Conservation (phyloP, 2,113 vertebrate genomes). For the Tragelaphus scriptus region DNA sequence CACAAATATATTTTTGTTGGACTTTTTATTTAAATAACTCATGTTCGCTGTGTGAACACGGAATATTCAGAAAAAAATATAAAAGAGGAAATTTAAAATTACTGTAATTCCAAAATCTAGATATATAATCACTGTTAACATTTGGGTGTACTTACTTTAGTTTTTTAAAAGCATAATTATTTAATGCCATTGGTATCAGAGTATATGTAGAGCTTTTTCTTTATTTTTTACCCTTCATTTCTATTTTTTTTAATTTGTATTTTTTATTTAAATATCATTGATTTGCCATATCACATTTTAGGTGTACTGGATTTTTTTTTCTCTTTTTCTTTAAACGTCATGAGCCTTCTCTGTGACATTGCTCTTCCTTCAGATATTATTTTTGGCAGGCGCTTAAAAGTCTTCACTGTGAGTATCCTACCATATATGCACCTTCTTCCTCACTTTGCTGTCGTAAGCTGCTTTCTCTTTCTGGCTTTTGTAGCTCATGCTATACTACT, state of each 20-base stretch:
- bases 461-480: not conserved
- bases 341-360: not conserved
- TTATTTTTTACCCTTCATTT: not conserved
- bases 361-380: not conserved
- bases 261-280: not conserved
- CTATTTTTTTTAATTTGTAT: not conserved
- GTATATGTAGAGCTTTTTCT: not conserved
- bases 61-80: not conserved
- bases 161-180: not conserved
- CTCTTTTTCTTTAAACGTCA: not conserved
- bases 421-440: fast-evolving
- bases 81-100: not conserved
- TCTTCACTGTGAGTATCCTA: fast-evolving
- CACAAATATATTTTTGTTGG: not conserved
- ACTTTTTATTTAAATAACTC: not conserved
- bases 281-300: not conserved
- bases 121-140: not conserved
- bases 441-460: not conserved
- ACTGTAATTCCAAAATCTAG: not conserved
- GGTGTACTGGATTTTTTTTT: not conserved
- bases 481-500: not conserved
- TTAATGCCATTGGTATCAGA: not conserved
- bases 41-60: not conserved
- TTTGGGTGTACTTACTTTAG: not conserved
- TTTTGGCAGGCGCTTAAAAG: not conserved